A percentile compares a stretch with the other conserved stretches of the same genome.
Conservation (phyloP, 2,113 vertebrate genomes). For the Hippolais icterina region DNA sequence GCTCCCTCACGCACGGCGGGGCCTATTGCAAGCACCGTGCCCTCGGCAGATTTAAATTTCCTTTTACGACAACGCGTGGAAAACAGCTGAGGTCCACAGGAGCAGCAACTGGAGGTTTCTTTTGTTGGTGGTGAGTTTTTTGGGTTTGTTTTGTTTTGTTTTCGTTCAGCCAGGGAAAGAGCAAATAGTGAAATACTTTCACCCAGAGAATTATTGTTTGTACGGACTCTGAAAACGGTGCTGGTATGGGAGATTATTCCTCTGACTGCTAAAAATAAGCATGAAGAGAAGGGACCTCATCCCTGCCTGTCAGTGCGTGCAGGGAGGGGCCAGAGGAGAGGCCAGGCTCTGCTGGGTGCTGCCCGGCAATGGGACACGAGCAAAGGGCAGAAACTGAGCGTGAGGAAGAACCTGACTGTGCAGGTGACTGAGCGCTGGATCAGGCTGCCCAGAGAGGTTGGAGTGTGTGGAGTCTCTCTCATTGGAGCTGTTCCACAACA, state of each 20-base stretch:
- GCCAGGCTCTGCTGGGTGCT: background rate
- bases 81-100: background rate
- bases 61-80: too few species aligned
- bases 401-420: background rate
- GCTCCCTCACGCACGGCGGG: background rate
- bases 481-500: background rate
- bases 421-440: background rate
- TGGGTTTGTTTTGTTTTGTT: background rate
- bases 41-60: accelerated
- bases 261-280: background rate
- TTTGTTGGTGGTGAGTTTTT: background rate
- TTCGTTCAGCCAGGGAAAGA: background rate
- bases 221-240: background rate
- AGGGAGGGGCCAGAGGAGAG: background rate
- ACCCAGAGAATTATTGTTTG: background rate
- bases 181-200: background rate
- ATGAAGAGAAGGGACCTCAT: background rate
- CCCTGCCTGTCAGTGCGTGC: background rate
- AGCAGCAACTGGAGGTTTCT: too few species aligned
- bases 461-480: background rate
- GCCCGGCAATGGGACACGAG: background rate
- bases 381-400: background rate
- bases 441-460: background rate
- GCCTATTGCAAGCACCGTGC: accelerated
- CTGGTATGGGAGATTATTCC: background rate